Base-by-base conservation (phyloP, 2,888 invertebrate genomes). In the Habroteleia sp. region DNA sequence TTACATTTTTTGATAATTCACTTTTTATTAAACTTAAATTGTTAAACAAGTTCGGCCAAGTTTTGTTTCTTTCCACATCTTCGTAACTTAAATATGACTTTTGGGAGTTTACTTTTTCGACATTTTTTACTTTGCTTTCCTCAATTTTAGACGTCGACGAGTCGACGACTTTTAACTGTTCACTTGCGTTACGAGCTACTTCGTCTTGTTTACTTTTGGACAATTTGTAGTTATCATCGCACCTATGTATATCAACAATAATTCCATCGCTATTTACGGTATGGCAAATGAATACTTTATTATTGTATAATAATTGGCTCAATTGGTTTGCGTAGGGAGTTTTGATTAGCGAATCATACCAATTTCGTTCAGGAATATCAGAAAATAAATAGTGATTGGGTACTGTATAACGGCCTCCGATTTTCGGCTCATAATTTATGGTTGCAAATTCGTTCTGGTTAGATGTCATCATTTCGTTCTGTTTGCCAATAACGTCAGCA, bases 251-350 rank as follows among this genome's bases (percentile, higher is more conserved):
- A n/a, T 31, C 37, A n/a, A 29, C 4, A 11, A 69, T 23, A 14
- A 29, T 41, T 10, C 62, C 56, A 17, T 63, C 48, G 3, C 33
- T 14, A 10, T 48, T 31, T 3, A 48, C 8, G 7, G 20, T 56
- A 23, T 63, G 56, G 11, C 71, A 71, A 11, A 54, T 1, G 2
- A 56, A 13, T 20, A 31, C 5, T 13, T 39, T 71, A 10, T 56
- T 48, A 29, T 37, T 29, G 6, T 17, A n/a, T 5, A 20, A 20
- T 0, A 29, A 7, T 6, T 35, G 11, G 1, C 31, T 60, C 0
- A 35, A 29, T 3, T 33, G 29, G 1, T 31, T 31, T 5, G 10
- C 8, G n/a, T n/a, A 23, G 6, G 13, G 8, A 25, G 31, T 41
- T 16, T 16, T 46, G 7, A 25, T 8, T 0, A 42, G 14, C 1